Evolutionary conservation across 2,797 vertebrate species (phyloP).

Genomic region (Onychomys arenicola): DNA sequence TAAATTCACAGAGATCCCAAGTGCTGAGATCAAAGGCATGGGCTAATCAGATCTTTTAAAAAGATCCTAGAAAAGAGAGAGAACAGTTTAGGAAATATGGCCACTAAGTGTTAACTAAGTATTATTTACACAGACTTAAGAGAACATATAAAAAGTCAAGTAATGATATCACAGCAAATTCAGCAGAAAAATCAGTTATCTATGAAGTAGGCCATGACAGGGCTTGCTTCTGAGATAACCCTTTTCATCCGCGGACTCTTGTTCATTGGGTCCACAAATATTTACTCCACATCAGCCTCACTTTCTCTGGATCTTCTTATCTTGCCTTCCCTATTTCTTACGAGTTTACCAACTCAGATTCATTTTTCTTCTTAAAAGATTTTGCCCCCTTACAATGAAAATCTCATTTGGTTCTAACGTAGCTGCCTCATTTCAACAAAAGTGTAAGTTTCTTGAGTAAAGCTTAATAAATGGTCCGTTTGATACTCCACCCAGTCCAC

Average conservation of each 20-base stretch:
- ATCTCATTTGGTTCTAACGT: conserved; percentile 8
- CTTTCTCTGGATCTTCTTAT: neutral
- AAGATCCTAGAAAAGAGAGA: neutral
- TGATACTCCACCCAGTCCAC: neutral
- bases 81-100: neutral
- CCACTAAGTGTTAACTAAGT: conserved; percentile 11
- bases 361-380: neutral
- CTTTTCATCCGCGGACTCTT: conserved; percentile 16
- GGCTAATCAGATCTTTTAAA: neutral
- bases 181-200: neutral
- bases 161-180: neutral
- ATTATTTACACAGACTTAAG: conserved; percentile 5
- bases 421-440: neutral
- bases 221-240: neutral
- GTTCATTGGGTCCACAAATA: neutral
- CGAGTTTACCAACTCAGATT: neutral
- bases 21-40: neutral
- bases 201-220: neutral
- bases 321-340: neutral
- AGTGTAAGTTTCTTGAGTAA: conserved; percentile 6
- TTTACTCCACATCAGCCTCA: neutral
- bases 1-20: neutral
- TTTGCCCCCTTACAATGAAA: neutral
- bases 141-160: conserved; percentile 9
- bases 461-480: neutral